Evolutionary conservation across 2,888 invertebrate genomes (phyloP), one percentile per base, ranked within the genome.

Genomic region (Parnassius apollo): DNA sequence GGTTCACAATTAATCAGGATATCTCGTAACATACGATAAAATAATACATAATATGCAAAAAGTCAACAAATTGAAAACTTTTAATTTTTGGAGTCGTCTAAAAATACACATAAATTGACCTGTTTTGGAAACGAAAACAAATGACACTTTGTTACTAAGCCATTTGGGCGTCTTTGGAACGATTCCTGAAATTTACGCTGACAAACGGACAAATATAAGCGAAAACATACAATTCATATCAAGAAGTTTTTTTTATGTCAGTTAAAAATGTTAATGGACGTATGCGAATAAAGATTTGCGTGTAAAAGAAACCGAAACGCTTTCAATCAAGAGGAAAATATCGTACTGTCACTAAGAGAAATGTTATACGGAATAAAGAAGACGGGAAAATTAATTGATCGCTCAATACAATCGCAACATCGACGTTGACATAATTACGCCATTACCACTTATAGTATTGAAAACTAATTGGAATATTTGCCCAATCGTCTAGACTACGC

Each of bases 401-500:
- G 61, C 35, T 58, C 58, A 59, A 49, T 58, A 45, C 35, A 45
- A 50, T 52, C 18, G 18, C 52, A 50, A 45, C 54, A 45, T 56
- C 53, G 58, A 59, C 45, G 55, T 55, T 42, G 50, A 51, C 59
- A 55, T 54, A 54, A 54, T 54, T 58, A 50, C 56, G 56, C 63
- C 51, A 63, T 63, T 63, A 63, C 59, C 51, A 18, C 59, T 63
- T 56, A 59, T 59, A 63, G 56, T 63, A 63, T 63, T 59, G 63
- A 51, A 63, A 63, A 59, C 22, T 63, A 63, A 63, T 63, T 55
- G 59, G 56, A 46, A 59, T 56, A 59, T 63, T 63, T 63, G 52
- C 59, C 59, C 59, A 52, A 63, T 56, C 63, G 63, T 63, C 63
- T 63, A 63, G 63, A 63, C 63, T 51, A 59, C 59, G 63, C 56